Percentiles rank a stretch among this genome's conserved stretches.
Conservation (phyloP, 2,888 invertebrate species). For the Dynastes grantii region DNA sequence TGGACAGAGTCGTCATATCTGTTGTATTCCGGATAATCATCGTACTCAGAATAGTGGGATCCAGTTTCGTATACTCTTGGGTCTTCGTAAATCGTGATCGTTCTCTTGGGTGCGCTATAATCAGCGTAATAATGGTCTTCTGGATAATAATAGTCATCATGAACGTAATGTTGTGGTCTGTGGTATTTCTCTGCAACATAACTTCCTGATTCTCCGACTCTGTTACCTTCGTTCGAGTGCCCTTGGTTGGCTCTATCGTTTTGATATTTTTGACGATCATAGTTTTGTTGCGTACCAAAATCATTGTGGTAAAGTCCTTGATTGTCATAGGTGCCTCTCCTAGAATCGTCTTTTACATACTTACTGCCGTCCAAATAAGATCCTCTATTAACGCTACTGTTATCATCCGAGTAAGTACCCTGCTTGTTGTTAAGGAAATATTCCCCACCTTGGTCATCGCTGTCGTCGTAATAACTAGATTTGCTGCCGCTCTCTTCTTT, state of each 20-base stretch:
- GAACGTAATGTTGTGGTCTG: slow-evolving; percentile 46
- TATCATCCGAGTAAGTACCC: slow-evolving; percentile 61
- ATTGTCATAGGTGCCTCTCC: slow-evolving; percentile 64
- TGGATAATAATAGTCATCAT: slow-evolving; percentile 50
- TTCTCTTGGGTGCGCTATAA: slow-evolving; percentile 57
- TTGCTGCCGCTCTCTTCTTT: slow-evolving; percentile 82
- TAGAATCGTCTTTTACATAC: slow-evolving; percentile 62
- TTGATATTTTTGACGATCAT: slow-evolving; percentile 64
- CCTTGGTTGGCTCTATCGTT: slow-evolving; percentile 61
- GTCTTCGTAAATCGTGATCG: slow-evolving; percentile 69
- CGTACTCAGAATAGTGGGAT: slow-evolving; percentile 20
- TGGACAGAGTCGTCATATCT: slow-evolving; percentile 49
- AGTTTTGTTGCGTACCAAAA: slow-evolving; percentile 62
- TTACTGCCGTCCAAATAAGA: slow-evolving; percentile 61
- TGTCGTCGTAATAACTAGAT: slow-evolving; percentile 80
- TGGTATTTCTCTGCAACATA: slow-evolving; percentile 58
- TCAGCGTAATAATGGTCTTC: slow-evolving; percentile 51
- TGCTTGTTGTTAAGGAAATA: slow-evolving; percentile 63
- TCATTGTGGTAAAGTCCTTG: slow-evolving; percentile 64
- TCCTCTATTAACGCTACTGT: slow-evolving; percentile 60
- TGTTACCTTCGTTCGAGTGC: slow-evolving; percentile 56
- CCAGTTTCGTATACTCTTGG: slow-evolving; percentile 59
- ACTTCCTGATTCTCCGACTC: slow-evolving; percentile 58
- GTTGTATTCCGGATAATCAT: slow-evolving; percentile 52
- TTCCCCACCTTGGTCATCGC: slow-evolving; percentile 70